phyloP scores from a whole-genome alignment of 2,797 vertebrate species.

The Lagodon rhomboides region DNA sequence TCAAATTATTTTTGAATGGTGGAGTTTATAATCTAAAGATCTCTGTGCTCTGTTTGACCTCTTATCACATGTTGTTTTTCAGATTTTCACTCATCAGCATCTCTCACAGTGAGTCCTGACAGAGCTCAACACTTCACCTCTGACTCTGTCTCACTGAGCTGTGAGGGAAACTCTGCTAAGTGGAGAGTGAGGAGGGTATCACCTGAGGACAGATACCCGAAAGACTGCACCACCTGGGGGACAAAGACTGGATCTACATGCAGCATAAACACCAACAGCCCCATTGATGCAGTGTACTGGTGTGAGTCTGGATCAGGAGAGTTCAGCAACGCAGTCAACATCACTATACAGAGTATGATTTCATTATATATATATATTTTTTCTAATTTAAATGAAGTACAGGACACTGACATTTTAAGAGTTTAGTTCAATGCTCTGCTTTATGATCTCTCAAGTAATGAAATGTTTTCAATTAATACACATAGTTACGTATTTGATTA shows the following conservation, averaged over 20 bases:
- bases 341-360: constrained; percentile 17
- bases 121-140: constrained; percentile 53
- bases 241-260: constrained; percentile 27
- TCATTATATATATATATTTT: no score
- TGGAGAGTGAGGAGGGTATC: constrained; percentile 40
- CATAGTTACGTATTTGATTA: no score
- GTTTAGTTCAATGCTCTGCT: no score
- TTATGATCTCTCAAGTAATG: no score
- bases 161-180: constrained; percentile 45
- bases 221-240: fast-evolving
- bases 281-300: constrained; percentile 54
- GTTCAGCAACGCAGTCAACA: constrained; percentile 52
- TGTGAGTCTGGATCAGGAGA: constrained; percentile 65
- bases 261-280: fast-evolving
- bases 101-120: constrained; percentile 33
- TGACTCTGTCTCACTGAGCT: constrained; percentile 51
- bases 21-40: not conserved
- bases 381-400: no score
- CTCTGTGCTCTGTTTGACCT: not conserved
- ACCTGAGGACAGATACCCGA: fast-evolving
- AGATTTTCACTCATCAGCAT: constrained; percentile 26
- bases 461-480: no score
- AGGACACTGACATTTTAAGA: no score
- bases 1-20: no score
- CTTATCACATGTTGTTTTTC: constrained; percentile 3